Evolutionary conservation across 2,797 vertebrate genomes (phyloP).

Genomic region (Megalops cyprinoides): DNA sequence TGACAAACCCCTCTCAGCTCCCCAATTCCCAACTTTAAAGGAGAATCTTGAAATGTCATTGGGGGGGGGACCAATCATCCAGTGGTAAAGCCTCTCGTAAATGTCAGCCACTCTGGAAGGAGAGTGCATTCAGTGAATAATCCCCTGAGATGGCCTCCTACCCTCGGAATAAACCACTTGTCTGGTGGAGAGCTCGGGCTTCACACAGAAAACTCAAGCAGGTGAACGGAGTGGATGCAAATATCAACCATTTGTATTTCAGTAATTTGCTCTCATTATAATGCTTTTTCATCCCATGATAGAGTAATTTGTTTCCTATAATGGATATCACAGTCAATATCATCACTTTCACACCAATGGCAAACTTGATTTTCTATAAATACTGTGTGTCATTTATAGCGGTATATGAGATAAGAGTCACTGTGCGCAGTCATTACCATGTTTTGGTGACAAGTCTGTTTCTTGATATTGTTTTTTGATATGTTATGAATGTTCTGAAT

Average conservation of each 20-base stretch:
- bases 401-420: too few species aligned
- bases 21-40: not conserved
- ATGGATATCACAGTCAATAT: too few species aligned
- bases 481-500: too few species aligned
- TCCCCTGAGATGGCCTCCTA: not conserved
- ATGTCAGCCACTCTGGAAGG: not conserved
- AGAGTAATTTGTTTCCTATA: too few species aligned
- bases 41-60: not conserved
- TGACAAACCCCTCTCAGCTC: not conserved
- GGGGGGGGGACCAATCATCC: not conserved
- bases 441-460: too few species aligned
- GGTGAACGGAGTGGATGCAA: not conserved
- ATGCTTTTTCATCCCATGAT: too few species aligned
- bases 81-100: not conserved
- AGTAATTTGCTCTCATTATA: not conserved
- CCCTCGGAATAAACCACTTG: not conserved
- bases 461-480: too few species aligned
- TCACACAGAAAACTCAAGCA: not conserved
- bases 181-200: not conserved
- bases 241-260: not conserved
- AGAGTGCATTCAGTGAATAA: not conserved
- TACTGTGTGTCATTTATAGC: too few species aligned
- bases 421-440: too few species aligned
- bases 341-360: too few species aligned
- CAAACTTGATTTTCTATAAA: too few species aligned